Evolutionary conservation across 1,140 invertebrate genomes (phyloP), one percentile per base, ranked within the genome.

Genomic region (Neodiprion virginianus): DNA sequence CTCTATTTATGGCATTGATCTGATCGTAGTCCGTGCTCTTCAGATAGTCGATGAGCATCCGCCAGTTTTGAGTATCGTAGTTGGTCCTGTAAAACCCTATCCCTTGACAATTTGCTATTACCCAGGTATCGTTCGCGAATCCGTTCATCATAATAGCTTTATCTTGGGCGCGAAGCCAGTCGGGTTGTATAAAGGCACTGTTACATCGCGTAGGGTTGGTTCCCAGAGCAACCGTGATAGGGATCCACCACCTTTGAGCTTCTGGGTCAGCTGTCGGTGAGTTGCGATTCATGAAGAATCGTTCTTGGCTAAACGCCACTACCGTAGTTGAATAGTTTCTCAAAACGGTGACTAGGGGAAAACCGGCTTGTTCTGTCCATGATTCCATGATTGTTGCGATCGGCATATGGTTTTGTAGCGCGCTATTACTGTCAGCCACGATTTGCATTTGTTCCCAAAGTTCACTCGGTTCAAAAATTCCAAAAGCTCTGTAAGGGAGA

Each of bases 41-140:
- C 0, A 92, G 86, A 40, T 92, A 89, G n/a, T 88, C 81, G 48
- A 87, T 89, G 0, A 95, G 82, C 0, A 89, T 81, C 72, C 89
- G 82, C 93, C 93, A 95, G 79, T 93, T 94, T 2, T 84, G 80
- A 73, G 90, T 81, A 78, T 94, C 93, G 80, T 95, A 95, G 84
- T 94, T 94, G 1, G 94, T 93, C 40, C 93, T 86, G 81, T 93
- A 95, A 82, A 93, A 94, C 7, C 92, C 93, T 11, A 72, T 65
- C 72, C 82, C 80, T 12, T 88, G 81, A 2, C 88, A 72, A 74
- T 91, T 91, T 47, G 89, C 83, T 21, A 92, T 79, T 0, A 90
- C 69, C 89, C 91, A 91, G 0, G 17, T 69, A 21, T 11, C n/a
- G 12, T 21, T 21, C 40, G 21, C 67, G 21, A 69, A 5, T 11